Evolutionary conservation across 2,797 vertebrate genomes (phyloP).

Genomic region (Corythornis leucogaster): DNA sequence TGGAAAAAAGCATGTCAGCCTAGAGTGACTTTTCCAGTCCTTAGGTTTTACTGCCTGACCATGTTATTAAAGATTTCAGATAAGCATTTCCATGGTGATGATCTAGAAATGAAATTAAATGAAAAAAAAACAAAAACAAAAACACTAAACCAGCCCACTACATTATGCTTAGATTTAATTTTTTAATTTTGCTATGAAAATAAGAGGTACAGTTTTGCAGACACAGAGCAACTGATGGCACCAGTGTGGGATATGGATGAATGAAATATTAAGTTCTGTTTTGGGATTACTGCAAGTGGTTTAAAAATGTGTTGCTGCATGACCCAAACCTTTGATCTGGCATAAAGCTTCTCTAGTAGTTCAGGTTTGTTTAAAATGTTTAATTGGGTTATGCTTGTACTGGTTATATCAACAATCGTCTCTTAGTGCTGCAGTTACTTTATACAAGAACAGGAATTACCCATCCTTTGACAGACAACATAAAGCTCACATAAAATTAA

Average conservation of each 20-base stretch:
- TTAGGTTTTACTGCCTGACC: not conserved
- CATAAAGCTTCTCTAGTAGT: not conserved
- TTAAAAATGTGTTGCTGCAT: slow-evolving; percentile 6
- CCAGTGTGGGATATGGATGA: not conserved
- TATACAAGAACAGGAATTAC: not conserved
- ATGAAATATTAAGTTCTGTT: not conserved
- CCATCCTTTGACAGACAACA: not conserved
- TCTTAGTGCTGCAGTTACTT: not conserved
- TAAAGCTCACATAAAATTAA: not conserved
- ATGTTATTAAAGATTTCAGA: slow-evolving; percentile 4
- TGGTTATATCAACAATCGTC: not conserved
- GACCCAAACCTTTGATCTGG: not conserved
- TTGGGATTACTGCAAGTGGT: not conserved
- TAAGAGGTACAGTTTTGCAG: not conserved
- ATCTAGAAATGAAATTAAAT: not conserved
- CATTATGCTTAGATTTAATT: not conserved
- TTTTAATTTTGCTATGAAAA: not conserved
- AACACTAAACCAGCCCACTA: not conserved
- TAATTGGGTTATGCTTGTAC: not conserved
- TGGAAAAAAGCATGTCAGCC: not conserved
- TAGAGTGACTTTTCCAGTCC: not conserved
- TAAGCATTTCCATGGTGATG: not conserved
- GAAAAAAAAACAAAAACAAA: not conserved
- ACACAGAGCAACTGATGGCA: not conserved
- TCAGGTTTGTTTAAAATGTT: slow-evolving; percentile 3